phyloP scores from a whole-genome alignment of 2,888 invertebrate genomes.

The Ceratothoa steindachneri region DNA sequence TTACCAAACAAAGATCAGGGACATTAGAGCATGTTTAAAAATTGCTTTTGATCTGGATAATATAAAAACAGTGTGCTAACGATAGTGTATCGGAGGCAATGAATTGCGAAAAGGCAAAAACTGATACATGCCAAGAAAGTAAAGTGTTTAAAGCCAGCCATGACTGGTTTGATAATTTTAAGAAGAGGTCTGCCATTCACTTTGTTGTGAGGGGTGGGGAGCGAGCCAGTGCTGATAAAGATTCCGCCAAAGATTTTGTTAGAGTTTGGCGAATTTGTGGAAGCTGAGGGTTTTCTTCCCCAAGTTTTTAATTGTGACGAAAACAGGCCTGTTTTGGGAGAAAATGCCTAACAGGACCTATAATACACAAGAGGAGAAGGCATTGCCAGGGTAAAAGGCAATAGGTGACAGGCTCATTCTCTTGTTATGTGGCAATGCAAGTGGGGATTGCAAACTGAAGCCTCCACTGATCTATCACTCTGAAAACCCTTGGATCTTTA shows the following conservation, averaged over 20 bases:
- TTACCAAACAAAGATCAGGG: too few species aligned
- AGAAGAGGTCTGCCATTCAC: not conserved
- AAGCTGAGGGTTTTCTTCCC: not conserved
- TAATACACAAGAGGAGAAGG: not conserved
- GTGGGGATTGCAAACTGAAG: too few species aligned
- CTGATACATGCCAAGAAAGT: not conserved
- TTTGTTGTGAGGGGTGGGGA: not conserved
- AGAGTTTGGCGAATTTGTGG: too few species aligned
- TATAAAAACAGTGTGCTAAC: too few species aligned
- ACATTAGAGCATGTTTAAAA: too few species aligned
- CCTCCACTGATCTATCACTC: conserved; percentile 11
- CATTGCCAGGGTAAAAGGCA: not conserved
- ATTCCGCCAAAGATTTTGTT: not conserved
- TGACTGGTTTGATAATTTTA: not conserved
- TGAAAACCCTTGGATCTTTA: conserved; percentile 1
- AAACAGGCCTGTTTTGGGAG: not conserved
- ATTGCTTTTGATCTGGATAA: too few species aligned
- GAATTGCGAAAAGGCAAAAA: not conserved
- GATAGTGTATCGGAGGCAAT: too few species aligned
- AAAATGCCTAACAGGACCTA: too few species aligned
- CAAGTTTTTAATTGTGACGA: not conserved
- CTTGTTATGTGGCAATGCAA: too few species aligned
- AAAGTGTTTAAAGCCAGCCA: too few species aligned
- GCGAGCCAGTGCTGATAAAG: too few species aligned
- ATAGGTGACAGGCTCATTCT: not conserved